Percentiles rank a stretch among this genome's conserved stretches.
Evolutionary conservation across 1,140 invertebrate genomes (phyloP).

Genomic region (Drosophila serrata): DNA sequence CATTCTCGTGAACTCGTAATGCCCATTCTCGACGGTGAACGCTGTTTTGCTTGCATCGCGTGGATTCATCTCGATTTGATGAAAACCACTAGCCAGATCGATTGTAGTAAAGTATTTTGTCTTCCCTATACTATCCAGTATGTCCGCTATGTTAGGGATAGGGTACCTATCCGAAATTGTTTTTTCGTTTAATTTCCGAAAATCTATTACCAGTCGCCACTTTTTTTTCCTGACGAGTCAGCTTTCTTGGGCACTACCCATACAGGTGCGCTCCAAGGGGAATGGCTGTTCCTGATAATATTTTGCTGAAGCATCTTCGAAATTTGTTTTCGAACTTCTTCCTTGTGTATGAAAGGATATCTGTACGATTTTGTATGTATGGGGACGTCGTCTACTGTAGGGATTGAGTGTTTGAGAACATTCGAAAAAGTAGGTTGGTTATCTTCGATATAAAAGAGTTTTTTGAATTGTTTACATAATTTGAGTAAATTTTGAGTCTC

Average conservation of each 20-base stretch:
- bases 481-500: constrained; percentile 25
- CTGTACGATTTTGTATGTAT: constrained; percentile 27
- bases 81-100: no score
- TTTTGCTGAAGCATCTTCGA: constrained; percentile 17
- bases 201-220: constrained; percentile 23
- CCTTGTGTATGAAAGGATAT: constrained; percentile 23
- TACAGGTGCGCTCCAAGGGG: constrained; percentile 11
- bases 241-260: constrained; percentile 25
- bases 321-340: constrained; percentile 29
- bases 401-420: constrained; percentile 8
- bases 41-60: no score
- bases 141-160: constrained; percentile 15
- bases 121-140: constrained; percentile 22
- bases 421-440: constrained; percentile 33
- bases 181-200: constrained; percentile 15
- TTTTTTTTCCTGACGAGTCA: constrained; percentile 6
- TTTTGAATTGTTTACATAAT: constrained; percentile 24
- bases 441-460: constrained; percentile 22
- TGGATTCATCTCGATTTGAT: no score
- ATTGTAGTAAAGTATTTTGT: constrained; percentile 33
- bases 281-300: constrained; percentile 24
- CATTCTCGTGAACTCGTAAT: no score
- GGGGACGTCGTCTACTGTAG: constrained; percentile 9
- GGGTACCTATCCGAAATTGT: constrained; percentile 13
- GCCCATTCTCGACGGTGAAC: no score